These are phyloP conservation scores for Eonycteris spelaea DNA, from an alignment of 2,113 vertebrate genomes.

Conservation along the genomic window DNA sequence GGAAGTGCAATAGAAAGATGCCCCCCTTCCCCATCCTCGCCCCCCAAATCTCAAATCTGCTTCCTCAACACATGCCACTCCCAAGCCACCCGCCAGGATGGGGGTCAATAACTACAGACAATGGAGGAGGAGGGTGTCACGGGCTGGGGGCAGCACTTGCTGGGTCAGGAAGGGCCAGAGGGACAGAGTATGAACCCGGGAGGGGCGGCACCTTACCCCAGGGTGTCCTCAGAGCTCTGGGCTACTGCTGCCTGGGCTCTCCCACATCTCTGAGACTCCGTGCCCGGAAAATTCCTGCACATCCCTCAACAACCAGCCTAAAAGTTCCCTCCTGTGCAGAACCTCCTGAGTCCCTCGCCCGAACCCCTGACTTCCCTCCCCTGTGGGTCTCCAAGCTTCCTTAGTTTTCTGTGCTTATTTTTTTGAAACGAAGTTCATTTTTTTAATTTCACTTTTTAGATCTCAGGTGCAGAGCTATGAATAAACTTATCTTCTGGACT, in stretches of 20 bases:
- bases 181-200: not conserved
- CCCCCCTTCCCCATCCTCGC: fast-evolving
- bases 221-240: not conserved
- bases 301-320: not conserved
- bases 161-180: not conserved
- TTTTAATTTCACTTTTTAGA: not conserved
- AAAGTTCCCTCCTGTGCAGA: not conserved
- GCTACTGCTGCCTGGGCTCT: not conserved
- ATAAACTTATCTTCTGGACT: not conserved
- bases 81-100: not conserved
- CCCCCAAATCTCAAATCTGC: not conserved
- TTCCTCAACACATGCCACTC: not conserved
- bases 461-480: not conserved
- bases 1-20: not conserved
- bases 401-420: not conserved
- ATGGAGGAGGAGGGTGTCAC: not conserved
- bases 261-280: not conserved
- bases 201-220: fast-evolving
- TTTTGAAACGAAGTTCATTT: not conserved
- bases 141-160: fast-evolving
- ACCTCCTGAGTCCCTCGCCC: not conserved
- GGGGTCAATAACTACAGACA: too few species aligned
- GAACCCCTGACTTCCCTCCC: not conserved
- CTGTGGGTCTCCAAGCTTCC: not conserved
- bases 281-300: not conserved